Conservation (phyloP, 2,797 vertebrate genomes). For the Sus cebifrons region DNA sequence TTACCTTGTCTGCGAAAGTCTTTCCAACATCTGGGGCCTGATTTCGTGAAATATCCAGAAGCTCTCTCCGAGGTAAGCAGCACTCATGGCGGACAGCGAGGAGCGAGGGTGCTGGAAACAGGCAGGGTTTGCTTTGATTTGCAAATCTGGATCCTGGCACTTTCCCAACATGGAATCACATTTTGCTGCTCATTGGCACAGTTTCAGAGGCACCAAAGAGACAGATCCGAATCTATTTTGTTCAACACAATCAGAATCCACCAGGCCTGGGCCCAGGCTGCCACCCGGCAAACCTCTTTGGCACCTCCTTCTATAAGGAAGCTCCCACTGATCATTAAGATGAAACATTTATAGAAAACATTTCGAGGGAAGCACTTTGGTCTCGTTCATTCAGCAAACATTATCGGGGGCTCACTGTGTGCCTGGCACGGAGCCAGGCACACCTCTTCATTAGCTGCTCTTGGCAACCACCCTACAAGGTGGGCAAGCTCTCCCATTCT, state of each 20-base stretch:
- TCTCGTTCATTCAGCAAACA: constrained; percentile 72
- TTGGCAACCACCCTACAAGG: constrained; percentile 63
- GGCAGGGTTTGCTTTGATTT: constrained; percentile 46
- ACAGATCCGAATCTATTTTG: constrained; percentile 76
- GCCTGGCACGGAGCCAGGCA: constrained; percentile 61
- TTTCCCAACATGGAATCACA: constrained; percentile 54
- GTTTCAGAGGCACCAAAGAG: constrained; percentile 64
- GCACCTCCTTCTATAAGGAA: constrained; percentile 50
- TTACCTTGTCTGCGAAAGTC: constrained; percentile 69
- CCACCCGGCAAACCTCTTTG: constrained; percentile 71
- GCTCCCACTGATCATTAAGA: constrained; percentile 68
- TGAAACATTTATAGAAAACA: constrained; percentile 79
- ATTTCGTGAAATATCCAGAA: not conserved
- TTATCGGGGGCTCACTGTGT: constrained; percentile 58
- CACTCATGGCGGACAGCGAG: not conserved
- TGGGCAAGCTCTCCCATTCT: constrained; percentile 11
- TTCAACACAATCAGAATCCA: constrained; percentile 72
- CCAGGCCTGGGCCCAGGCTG: constrained; percentile 58
- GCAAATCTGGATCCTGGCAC: not conserved
- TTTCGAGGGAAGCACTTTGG: constrained; percentile 69
- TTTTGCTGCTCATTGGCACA: constrained; percentile 76
- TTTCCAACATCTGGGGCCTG: constrained; percentile 68
- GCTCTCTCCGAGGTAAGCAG: constrained; percentile 41
- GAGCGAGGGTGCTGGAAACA: constrained; percentile 1
- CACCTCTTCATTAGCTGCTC: constrained; percentile 71